Percentiles rank a stretch among this genome's conserved stretches.
These are phyloP conservation scores for Galeopterus variegatus DNA, from an alignment of 2,113 vertebrate species.

Conservation along the genomic window DNA sequence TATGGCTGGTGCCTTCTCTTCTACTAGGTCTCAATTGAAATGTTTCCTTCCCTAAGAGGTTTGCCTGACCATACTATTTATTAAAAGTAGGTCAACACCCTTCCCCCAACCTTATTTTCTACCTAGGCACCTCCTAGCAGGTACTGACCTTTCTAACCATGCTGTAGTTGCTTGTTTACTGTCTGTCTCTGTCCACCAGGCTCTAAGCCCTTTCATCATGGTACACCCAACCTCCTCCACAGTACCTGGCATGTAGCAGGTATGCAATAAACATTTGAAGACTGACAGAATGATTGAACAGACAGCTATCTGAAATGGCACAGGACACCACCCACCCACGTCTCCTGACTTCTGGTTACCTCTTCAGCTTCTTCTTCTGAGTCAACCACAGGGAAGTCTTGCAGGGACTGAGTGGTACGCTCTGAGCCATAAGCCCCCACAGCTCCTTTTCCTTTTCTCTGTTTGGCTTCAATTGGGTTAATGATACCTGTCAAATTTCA, in stretches of 20 bases:
- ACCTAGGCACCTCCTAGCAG: not conserved
- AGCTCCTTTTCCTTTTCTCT: conserved; percentile 98
- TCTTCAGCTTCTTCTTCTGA: conserved; percentile 98
- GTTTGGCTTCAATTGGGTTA: conserved; percentile 98
- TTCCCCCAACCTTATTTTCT: not conserved
- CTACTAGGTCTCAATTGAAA: too few relatives aligned
- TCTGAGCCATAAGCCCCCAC: conserved; percentile 98
- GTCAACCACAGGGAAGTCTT: conserved; percentile 97
- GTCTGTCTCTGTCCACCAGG: not conserved
- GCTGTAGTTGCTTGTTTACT: accelerated
- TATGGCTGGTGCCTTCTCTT: not conserved
- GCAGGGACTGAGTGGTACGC: conserved; percentile 95
- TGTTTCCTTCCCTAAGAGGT: not conserved
- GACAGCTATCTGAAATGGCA: accelerated
- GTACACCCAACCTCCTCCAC: too few relatives aligned
- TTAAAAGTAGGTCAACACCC: not conserved
- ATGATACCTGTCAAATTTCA: conserved; percentile 93
- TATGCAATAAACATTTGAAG: accelerated
- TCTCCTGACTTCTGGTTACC: conserved; percentile 83
- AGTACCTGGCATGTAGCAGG: accelerated
- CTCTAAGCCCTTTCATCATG: accelerated
- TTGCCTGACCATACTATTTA: not conserved
- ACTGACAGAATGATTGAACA: accelerated
- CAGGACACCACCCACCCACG: accelerated
- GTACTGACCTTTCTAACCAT: not conserved